These are phyloP conservation scores for Puntigrus tetrazona DNA, from an alignment of 2,113 vertebrate genomes.

Conservation along the genomic window DNA sequence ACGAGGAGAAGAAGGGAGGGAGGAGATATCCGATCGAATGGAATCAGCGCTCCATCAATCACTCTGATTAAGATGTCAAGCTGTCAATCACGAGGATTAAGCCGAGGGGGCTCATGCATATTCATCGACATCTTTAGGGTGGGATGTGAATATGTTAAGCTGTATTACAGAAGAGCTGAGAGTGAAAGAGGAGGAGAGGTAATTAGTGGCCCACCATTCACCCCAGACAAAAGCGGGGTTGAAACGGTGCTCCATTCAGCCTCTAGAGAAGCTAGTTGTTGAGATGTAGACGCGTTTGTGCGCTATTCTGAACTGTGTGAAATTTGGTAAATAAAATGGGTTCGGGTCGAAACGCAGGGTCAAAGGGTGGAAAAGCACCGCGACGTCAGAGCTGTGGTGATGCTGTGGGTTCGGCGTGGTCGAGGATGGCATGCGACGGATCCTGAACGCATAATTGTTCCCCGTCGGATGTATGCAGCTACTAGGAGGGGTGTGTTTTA, in stretches of 20 bases:
- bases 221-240: background rate
- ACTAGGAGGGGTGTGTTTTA: background rate
- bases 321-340: constrained; percentile 13
- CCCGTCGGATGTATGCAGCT: background rate
- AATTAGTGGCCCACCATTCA: constrained; percentile 23
- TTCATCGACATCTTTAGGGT: constrained; percentile 41
- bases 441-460: background rate
- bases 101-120: constrained; percentile 46
- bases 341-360: background rate
- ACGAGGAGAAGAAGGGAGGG: constrained; percentile 25
- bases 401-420: background rate
- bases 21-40: constrained; percentile 48
- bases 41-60: constrained; percentile 53
- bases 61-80: constrained; percentile 53
- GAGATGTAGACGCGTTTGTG: background rate
- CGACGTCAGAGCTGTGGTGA: background rate
- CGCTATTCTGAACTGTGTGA: background rate
- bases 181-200: background rate
- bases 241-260: background rate
- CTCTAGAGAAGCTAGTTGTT: background rate
- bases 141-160: constrained; percentile 11
- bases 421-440: background rate
- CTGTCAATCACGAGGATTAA: constrained; percentile 51
- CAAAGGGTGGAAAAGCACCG: background rate
- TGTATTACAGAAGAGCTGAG: constrained; percentile 22